Percentiles rank a stretch among this genome's conserved stretches.
These are phyloP conservation scores for Drepana falcataria DNA, from an alignment of 2,888 invertebrate genomes.

Conservation along the genomic window DNA sequence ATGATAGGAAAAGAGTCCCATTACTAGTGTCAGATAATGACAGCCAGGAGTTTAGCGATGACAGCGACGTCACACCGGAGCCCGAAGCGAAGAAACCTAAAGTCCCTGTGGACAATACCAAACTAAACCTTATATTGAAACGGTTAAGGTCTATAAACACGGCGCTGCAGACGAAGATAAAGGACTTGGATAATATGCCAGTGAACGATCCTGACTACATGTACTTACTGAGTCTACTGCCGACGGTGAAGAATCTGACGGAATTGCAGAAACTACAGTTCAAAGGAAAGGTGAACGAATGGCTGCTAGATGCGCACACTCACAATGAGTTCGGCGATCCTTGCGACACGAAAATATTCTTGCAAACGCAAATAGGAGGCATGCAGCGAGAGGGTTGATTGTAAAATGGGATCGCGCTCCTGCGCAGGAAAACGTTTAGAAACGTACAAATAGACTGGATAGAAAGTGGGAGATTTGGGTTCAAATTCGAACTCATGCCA, in stretches of 20 bases:
- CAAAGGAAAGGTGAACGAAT: slow-evolving; percentile 27
- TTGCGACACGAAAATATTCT: slow-evolving; percentile 6
- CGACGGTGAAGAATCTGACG: slow-evolving; percentile 22
- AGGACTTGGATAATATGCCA: slow-evolving; percentile 5
- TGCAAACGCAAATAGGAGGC: slow-evolving; percentile 1
- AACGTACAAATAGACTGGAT: too few species aligned
- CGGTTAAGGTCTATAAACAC: slow-evolving; percentile 13
- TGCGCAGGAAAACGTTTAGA: too few species aligned
- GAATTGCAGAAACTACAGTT: slow-evolving; percentile 31
- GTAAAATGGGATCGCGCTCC: neutral
- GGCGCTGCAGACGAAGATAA: slow-evolving; percentile 7
- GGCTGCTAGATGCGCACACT: slow-evolving; percentile 23
- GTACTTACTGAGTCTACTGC: slow-evolving; percentile 29
- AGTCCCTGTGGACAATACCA: slow-evolving; percentile 1
- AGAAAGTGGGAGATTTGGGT: too few species aligned
- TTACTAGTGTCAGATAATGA: slow-evolving; percentile 11
- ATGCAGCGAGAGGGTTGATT: neutral
- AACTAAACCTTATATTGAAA: slow-evolving; percentile 11
- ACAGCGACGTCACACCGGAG: neutral
- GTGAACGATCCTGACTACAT: slow-evolving; percentile 26
- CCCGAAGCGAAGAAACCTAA: neutral
- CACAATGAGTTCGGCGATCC: slow-evolving; percentile 13
- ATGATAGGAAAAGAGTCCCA: slow-evolving; percentile 2
- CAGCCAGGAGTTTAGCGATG: slow-evolving; percentile 4
- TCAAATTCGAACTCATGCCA: too few species aligned